These are phyloP conservation scores for Pangasianodon gigas DNA, from an alignment of 2,113 vertebrate species.

Conservation along the genomic window DNA sequence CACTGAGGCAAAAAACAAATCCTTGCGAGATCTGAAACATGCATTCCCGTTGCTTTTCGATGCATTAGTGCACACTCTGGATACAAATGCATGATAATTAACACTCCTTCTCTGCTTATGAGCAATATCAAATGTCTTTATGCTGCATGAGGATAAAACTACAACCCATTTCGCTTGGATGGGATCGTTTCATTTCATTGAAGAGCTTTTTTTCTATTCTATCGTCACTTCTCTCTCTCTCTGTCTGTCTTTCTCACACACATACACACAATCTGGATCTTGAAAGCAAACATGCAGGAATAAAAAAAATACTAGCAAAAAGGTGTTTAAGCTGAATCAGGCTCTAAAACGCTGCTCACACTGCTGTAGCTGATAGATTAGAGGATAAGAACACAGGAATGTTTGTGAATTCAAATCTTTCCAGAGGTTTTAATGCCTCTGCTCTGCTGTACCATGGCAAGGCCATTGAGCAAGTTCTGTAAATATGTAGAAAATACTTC, in stretches of 20 bases:
- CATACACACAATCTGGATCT: neutral
- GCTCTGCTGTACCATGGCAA: neutral
- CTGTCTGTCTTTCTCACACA: too few relatives aligned
- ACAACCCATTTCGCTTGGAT: neutral
- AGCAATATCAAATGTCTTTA: neutral
- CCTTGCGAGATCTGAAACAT: constrained; percentile 60
- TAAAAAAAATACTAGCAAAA: too few relatives aligned
- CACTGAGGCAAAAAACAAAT: constrained; percentile 57
- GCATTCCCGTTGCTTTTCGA: constrained; percentile 51
- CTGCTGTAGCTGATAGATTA: neutral
- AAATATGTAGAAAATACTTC: neutral
- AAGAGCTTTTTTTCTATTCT: neutral
- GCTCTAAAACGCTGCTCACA: neutral
- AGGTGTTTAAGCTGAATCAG: neutral
- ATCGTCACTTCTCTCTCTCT: neutral
- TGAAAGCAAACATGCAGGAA: neutral
- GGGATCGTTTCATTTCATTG: neutral
- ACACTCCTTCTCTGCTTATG: neutral
- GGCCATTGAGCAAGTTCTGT: neutral
- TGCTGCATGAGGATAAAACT: neutral
- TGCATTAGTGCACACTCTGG: constrained; percentile 46
- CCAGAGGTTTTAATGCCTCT: neutral
- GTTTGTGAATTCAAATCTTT: constrained; percentile 13
- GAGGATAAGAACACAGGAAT: neutral
- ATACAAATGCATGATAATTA: constrained; percentile 48